A percentile compares a stretch with the other conserved stretches of the same genome.
These are phyloP conservation scores for Lynx canadensis DNA, from an alignment of 2,113 vertebrate species.

Conservation along the genomic window DNA sequence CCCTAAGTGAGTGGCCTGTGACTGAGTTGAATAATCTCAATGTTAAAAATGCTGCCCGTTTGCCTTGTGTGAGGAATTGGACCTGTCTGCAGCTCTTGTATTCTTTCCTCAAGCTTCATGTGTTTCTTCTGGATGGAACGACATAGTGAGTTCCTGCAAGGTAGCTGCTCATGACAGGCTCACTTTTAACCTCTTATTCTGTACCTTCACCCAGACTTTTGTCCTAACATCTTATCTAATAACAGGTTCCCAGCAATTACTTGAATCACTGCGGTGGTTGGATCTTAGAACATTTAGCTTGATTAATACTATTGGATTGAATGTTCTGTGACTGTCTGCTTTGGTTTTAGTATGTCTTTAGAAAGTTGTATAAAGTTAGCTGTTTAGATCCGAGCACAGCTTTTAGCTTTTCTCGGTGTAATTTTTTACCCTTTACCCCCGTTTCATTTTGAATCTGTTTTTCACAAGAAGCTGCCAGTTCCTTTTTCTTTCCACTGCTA, in stretches of 20 bases:
- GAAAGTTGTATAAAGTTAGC: background rate
- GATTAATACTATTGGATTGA: background rate
- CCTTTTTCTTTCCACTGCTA: background rate
- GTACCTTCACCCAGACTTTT: background rate
- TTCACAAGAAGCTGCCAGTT: background rate
- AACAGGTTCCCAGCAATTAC: background rate
- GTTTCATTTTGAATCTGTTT: background rate
- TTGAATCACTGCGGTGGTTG: background rate
- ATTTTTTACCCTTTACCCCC: background rate
- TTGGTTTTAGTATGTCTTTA: background rate
- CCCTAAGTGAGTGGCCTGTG: background rate
- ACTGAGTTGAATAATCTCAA: background rate
- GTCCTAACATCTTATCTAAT: background rate
- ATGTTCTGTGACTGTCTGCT: background rate
- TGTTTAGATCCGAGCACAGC: background rate
- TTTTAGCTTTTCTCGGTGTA: background rate
- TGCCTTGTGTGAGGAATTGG: background rate
- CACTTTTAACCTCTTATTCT: background rate
- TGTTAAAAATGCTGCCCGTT: background rate
- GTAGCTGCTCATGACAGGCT: background rate
- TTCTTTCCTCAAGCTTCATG: background rate
- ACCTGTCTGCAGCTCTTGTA: background rate
- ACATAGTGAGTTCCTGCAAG: background rate
- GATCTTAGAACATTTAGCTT: background rate
- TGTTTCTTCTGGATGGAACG: background rate